Percentiles rank a stretch among this genome's conserved stretches.
phyloP scores from a whole-genome alignment of 2,113 vertebrate species.

The Madoqua kirkii region DNA sequence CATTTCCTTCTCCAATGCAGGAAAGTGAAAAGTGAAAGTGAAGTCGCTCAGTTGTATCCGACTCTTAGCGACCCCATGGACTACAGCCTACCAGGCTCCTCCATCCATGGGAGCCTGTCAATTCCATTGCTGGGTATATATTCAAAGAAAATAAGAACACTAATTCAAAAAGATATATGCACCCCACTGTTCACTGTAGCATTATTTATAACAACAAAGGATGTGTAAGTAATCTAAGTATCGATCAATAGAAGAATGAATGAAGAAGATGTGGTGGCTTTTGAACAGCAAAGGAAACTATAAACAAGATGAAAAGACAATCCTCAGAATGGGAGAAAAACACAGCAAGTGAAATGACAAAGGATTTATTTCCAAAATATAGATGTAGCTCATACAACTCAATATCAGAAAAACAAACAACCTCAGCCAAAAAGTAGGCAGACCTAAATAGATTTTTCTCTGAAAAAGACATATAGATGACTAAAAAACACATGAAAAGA shows the following conservation, averaged over 20 bases:
- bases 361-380: neutral
- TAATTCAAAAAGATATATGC: neutral
- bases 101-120: neutral
- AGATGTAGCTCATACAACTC: neutral
- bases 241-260: neutral
- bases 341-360: neutral
- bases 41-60: no score
- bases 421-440: neutral
- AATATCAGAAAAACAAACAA: neutral
- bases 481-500: neutral
- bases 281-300: neutral
- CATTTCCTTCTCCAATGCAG: no score
- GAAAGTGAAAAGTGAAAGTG: no score
- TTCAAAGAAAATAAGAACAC: neutral
- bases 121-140: neutral
- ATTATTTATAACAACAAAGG: neutral
- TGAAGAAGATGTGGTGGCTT: neutral
- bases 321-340: neutral
- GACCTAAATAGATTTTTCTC: neutral
- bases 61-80: no score
- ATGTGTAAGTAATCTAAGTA: neutral
- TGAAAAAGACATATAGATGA: neutral
- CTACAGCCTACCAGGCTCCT: no score
- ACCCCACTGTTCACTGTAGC: neutral
- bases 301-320: neutral